These are phyloP conservation scores for Anhinga anhinga DNA, from an alignment of 2,113 vertebrate genomes.

Conservation along the genomic window DNA sequence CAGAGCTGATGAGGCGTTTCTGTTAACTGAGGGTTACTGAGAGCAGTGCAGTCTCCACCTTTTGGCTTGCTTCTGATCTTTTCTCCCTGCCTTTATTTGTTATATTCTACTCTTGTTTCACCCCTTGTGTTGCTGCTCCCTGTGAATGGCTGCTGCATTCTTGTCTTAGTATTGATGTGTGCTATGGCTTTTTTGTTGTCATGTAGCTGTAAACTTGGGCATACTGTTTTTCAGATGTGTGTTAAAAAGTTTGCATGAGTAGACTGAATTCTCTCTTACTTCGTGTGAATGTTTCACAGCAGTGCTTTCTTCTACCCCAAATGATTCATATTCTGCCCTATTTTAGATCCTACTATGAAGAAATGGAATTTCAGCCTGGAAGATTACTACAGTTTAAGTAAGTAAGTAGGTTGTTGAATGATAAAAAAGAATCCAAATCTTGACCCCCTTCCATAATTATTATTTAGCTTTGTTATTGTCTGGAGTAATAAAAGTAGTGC, in stretches of 20 bases:
- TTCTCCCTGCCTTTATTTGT: background rate
- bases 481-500: background rate
- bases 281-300: background rate
- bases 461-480: background rate
- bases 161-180: background rate
- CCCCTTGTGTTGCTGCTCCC: background rate
- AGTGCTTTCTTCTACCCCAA: background rate
- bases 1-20: background rate
- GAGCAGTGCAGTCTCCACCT: background rate
- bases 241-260: background rate
- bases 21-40: background rate
- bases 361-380: constrained; percentile 90
- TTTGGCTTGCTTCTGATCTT: background rate
- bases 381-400: constrained; percentile 86
- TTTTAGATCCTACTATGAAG: constrained; percentile 86
- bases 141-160: background rate
- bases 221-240: background rate
- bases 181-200: background rate
- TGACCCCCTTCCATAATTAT: background rate
- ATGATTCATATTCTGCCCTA: constrained; percentile 11
- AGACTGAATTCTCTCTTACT: background rate
- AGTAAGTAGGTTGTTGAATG: constrained; percentile 47
- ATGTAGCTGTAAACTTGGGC: background rate
- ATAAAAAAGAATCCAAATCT: background rate
- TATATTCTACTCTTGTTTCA: background rate